These are phyloP conservation scores for Calliphora vomitoria DNA, from an alignment of 2,888 invertebrate genomes.

Conservation along the genomic window DNA sequence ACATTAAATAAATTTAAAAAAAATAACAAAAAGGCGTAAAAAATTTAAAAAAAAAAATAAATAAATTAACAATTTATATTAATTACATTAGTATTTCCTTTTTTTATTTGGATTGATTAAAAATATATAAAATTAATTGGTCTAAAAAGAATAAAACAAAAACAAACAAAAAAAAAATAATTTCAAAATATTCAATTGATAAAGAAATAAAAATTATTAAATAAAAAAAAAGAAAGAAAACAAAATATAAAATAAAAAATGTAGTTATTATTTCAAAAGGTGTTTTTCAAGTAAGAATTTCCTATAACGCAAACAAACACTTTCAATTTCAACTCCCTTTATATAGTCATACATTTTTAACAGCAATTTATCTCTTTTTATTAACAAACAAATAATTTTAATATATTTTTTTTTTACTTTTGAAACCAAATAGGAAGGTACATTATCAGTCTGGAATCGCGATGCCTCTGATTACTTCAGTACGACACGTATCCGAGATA, in stretches of 20 bases:
- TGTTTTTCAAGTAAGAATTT: constrained; percentile 13
- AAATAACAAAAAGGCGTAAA: constrained; percentile 71
- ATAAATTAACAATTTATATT: constrained; percentile 66
- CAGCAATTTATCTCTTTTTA: neutral
- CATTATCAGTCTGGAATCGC: constrained; percentile 98
- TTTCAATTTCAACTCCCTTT: constrained; percentile 54
- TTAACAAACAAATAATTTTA: neutral
- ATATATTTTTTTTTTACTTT: constrained; percentile 9
- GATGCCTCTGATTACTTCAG: constrained; percentile 95
- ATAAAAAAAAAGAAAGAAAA: constrained; percentile 77
- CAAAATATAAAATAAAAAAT: constrained; percentile 21
- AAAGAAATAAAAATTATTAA: constrained; percentile 80
- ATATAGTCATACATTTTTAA: neutral
- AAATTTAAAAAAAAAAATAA: constrained; percentile 45
- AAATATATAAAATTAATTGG: constrained; percentile 59
- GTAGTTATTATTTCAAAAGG: constrained; percentile 48
- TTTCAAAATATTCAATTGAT: constrained; percentile 79
- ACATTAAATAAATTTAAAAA: constrained; percentile 75
- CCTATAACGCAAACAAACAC: neutral
- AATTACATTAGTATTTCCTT: constrained; percentile 74
- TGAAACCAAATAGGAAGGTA: constrained; percentile 90
- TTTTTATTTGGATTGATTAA: constrained; percentile 71
- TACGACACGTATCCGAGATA: constrained; percentile 96
- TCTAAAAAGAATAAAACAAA: constrained; percentile 51
- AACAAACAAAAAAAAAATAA: constrained; percentile 75